These are phyloP conservation scores for Drosophila kokeensis DNA, from an alignment of 2,888 invertebrate genomes.

Conservation along the genomic window DNA sequence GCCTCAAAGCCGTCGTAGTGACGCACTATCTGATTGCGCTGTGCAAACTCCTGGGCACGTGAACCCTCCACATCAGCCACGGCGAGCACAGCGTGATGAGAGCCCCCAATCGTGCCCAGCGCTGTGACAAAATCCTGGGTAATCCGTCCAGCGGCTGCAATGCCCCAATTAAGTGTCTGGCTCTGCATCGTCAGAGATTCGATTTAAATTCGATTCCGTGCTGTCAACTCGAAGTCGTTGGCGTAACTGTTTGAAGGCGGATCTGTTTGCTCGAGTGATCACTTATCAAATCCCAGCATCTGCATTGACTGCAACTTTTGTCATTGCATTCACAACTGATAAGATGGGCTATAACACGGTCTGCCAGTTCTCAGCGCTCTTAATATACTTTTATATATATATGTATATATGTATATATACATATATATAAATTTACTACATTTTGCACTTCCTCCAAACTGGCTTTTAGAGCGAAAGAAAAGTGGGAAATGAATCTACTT, in stretches of 20 bases:
- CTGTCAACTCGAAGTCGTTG: constrained; percentile 32
- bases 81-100: constrained; percentile 86
- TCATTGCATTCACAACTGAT: constrained; percentile 61
- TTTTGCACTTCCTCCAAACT: background rate
- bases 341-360: constrained; percentile 27
- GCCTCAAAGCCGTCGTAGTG: constrained; percentile 91
- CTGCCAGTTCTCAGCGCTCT: constrained; percentile 10
- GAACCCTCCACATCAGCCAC: constrained; percentile 91
- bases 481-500: background rate
- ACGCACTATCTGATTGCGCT: constrained; percentile 89
- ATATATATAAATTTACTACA: background rate
- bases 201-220: constrained; percentile 8
- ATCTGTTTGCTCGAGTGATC: constrained; percentile 35
- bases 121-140: constrained; percentile 93
- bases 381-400: background rate
- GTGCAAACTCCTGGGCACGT: constrained; percentile 91
- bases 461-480: background rate
- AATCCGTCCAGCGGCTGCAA: constrained; percentile 93
- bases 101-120: constrained; percentile 88
- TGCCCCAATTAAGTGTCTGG: constrained; percentile 89
- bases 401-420: background rate
- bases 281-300: constrained; percentile 63
- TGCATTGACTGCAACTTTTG: constrained; percentile 65
- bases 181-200: constrained; percentile 45
- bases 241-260: constrained; percentile 43